Base-by-base conservation (phyloP, 2,888 invertebrate genomes). In the Megastigmus dorsalis region DNA sequence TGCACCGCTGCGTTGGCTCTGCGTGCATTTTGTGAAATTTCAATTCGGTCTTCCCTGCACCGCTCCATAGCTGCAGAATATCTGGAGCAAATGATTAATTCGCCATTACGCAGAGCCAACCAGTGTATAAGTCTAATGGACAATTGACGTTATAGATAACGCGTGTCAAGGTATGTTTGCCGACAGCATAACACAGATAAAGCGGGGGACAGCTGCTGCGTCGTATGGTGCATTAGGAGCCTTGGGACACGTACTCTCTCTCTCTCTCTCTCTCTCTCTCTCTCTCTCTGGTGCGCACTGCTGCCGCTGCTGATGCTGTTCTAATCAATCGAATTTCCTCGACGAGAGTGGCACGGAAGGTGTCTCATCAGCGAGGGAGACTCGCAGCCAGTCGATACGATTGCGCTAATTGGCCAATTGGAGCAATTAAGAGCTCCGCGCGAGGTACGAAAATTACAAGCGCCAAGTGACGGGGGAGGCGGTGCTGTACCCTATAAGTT, bases 241-340 rank as follows among this genome's bases (percentile, higher is more conserved):
- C 69, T 60, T 60, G 60, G 59, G 28, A 15, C 57, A 26, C 13
- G 3, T 3, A 15, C 41, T 43, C 55, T 4, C 15, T 13, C 26
- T 28, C 28, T n/a, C n/a, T 43, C 28, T 15, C n/a, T 23, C 57
- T 38, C 13, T 6, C 2, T 23, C 41, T 43, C 55, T 4, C 15
- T 13, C 26, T 28, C 28, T n/a, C n/a, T 43, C 28, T 15, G 15
- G 26, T 20, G n/a, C 33, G 23, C 20, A n/a, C n/a, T n/a, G n/a
- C 1, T 1, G 20, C 3, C 33, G 7, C 7, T 26, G 18, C 70
- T n/a, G n/a, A n/a, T n/a, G n/a, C n/a, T n/a, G n/a, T n/a, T n/a
- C n/a, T 70, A 68, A 75, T 75, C 74, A 60, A 75, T 75, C 74
- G 60, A 65, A 70, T 70, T 69, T 66, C 70, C 69, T 45, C 59